Evolutionary conservation across 2,888 invertebrate genomes (phyloP).

Genomic region (Ormia ochracea): DNA sequence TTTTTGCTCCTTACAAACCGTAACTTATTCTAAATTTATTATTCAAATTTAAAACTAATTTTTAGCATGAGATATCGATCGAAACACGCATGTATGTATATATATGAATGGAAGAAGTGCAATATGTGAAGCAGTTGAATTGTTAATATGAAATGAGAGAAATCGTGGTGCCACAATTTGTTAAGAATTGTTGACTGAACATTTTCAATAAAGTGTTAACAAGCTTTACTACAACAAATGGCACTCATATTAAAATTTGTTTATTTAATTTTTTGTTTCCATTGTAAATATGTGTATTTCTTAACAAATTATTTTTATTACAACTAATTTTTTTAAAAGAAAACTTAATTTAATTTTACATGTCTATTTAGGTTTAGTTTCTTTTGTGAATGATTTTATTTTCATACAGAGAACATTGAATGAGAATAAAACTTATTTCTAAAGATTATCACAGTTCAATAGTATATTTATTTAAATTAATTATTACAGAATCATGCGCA

Average conservation of each 20-base stretch:
- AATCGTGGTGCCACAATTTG: slow-evolving; percentile 44
- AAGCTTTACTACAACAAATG: slow-evolving; percentile 36
- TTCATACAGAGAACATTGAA: slow-evolving; percentile 28
- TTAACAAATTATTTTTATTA: slow-evolving; percentile 4
- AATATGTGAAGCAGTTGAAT: not conserved
- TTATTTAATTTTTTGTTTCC: not conserved
- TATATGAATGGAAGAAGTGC: too few relatives aligned
- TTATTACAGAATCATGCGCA: not conserved
- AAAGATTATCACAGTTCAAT: slow-evolving; percentile 59
- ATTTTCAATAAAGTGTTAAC: not conserved
- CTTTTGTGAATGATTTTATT: slow-evolving; percentile 49
- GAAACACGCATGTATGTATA: too few relatives aligned
- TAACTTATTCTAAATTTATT: too few relatives aligned
- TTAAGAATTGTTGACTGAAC: slow-evolving; percentile 25
- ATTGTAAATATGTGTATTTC: not conserved
- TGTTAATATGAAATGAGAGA: not conserved
- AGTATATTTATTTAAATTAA: slow-evolving; percentile 24
- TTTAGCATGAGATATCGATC: not conserved
- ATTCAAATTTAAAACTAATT: not conserved
- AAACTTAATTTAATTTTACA: slow-evolving; percentile 4
- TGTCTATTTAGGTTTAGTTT: slow-evolving; percentile 53
- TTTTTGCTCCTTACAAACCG: too few relatives aligned
- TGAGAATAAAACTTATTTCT: slow-evolving; percentile 50
- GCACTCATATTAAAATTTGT: slow-evolving; percentile 39
- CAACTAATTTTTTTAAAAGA: not conserved